Conservation (phyloP, 2,113 vertebrate genomes). For the Etia nguti region DNA sequence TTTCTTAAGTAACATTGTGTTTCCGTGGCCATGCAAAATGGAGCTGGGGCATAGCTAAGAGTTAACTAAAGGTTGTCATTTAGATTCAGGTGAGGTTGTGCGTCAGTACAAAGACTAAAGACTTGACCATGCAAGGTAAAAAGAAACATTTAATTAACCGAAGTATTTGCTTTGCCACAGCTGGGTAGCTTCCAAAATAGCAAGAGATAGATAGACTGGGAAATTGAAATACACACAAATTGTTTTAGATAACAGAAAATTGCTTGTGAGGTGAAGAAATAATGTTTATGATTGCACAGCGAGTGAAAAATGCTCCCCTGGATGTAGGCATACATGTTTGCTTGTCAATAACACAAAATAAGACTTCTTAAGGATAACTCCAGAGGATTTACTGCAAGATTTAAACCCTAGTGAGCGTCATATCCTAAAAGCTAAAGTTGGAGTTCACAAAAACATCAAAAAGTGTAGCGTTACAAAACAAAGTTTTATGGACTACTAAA, state of each 20-base stretch:
- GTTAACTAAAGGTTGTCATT: not conserved
- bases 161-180: not conserved
- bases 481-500: not conserved
- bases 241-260: not conserved
- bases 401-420: not conserved
- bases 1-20: not conserved
- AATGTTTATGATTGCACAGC: not conserved
- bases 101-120: not conserved
- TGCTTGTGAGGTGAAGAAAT: not conserved
- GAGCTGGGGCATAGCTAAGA: not conserved
- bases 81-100: not conserved
- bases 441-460: not conserved
- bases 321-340: not conserved
- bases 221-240: not conserved
- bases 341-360: not conserved
- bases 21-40: not conserved
- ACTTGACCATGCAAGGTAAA: not conserved
- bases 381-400: not conserved
- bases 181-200: not conserved
- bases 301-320: not conserved
- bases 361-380: not conserved
- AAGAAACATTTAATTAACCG: not conserved
- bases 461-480: not conserved
- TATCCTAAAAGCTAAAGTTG: not conserved
- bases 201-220: not conserved